Evolutionary conservation across 2,888 invertebrate genomes (phyloP).

Genomic region (Lepidonotus clava): DNA sequence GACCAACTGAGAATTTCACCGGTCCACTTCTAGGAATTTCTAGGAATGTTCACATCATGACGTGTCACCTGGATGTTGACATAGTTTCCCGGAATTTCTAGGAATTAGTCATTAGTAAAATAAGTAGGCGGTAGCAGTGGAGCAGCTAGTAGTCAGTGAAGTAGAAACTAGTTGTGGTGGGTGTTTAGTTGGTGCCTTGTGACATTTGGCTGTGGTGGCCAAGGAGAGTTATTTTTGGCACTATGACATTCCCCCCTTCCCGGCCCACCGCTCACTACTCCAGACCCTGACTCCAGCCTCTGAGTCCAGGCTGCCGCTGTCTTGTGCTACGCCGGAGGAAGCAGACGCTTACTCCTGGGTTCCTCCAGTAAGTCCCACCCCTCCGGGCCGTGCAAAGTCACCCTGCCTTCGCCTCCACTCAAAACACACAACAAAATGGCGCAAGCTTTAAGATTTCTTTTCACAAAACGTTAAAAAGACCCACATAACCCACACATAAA

Average conservation of each 20-base stretch:
- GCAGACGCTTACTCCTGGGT: not conserved
- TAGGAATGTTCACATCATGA: no score
- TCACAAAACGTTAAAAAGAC: no score
- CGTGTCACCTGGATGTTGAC: not conserved
- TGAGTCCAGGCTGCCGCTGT: no score
- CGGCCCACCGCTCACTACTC: not conserved
- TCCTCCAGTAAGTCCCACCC: not conserved
- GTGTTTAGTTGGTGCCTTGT: conserved; percentile 50
- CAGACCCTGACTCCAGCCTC: no score
- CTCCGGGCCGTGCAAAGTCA: not conserved
- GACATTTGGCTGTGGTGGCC: conserved; percentile 51
- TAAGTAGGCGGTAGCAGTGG: no score
- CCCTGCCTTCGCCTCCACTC: not conserved
- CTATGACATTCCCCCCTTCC: conserved; percentile 43
- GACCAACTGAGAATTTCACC: no score
- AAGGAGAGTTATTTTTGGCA: conserved; percentile 54
- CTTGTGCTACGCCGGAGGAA: not conserved
- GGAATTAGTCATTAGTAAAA: no score
- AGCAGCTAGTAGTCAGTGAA: no score
- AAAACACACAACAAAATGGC: not conserved
- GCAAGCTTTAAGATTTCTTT: not conserved
- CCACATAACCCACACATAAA: no score
- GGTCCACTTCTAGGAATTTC: no score
- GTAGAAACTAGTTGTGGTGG: not conserved
- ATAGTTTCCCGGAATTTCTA: no score